Percentiles rank a stretch among this genome's conserved stretches.
These are phyloP conservation scores for Orius insidiosus DNA, from an alignment of 1,140 invertebrate species.

Conservation along the genomic window DNA sequence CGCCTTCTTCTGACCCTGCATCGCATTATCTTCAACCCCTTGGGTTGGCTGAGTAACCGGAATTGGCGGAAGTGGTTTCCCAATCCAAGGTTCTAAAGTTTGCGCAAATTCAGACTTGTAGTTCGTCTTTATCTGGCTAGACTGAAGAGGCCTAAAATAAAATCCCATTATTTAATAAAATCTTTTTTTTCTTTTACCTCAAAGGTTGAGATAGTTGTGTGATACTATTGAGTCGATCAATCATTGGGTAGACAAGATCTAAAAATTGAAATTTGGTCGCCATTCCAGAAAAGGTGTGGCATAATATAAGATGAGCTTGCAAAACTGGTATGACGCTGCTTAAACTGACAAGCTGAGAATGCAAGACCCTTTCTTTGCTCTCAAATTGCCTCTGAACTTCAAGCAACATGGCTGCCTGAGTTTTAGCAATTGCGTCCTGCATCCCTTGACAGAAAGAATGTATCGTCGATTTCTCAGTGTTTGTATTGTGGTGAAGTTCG, in stretches of 20 bases:
- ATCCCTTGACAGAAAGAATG: conserved; percentile 47
- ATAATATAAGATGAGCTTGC: conserved; percentile 45
- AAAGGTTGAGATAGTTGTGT: conserved; percentile 46
- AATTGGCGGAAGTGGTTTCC: conserved; percentile 18
- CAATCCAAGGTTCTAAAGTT: conserved; percentile 41
- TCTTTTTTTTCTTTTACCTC: conserved; percentile 30
- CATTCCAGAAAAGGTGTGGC: conserved; percentile 44
- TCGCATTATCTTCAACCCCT: not conserved
- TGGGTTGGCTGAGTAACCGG: conserved; percentile 7
- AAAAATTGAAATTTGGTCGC: conserved; percentile 55
- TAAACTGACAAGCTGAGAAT: conserved; percentile 36
- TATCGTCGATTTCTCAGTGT: conserved; percentile 44
- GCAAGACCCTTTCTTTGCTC: conserved; percentile 42
- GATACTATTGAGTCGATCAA: conserved; percentile 42
- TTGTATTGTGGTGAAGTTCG: conserved; percentile 43
- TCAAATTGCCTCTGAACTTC: conserved; percentile 49
- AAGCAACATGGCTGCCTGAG: conserved; percentile 38
- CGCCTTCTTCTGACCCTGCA: conserved; percentile 4
- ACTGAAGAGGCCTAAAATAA: conserved; percentile 31
- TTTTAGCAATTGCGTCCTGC: conserved; percentile 44
- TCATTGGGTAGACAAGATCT: conserved; percentile 44
- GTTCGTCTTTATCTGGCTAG: conserved; percentile 40
- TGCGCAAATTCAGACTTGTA: conserved; percentile 44
- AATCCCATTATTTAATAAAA: not conserved
- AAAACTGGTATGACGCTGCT: conserved; percentile 43